Evolutionary conservation across 2,113 vertebrate genomes (phyloP).

Genomic region (Scophthalmus maximus): DNA sequence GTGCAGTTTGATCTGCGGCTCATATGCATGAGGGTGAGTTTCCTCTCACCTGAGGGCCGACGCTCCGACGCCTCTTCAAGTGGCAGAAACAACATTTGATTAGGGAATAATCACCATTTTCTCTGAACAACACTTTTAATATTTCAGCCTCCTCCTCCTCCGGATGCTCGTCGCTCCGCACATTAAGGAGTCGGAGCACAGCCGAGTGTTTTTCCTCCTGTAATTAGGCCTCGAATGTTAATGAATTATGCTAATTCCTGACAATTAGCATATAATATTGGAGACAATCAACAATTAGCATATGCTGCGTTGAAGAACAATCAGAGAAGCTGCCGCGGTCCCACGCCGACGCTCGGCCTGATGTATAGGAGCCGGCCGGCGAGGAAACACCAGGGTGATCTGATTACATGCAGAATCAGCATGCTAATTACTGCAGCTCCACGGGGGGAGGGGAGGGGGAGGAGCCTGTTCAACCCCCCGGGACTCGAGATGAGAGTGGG

Average conservation of each 20-base stretch:
- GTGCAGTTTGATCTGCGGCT: constrained; percentile 43
- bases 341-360: constrained; percentile 71
- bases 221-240: constrained; percentile 86
- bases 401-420: constrained; percentile 71
- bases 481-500: no score
- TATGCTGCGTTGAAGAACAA: constrained; percentile 80
- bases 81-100: constrained; percentile 81
- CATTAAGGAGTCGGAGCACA: constrained; percentile 81
- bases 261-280: constrained; percentile 86
- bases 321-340: constrained; percentile 74
- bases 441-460: not conserved
- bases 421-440: constrained; percentile 69
- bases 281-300: constrained; percentile 85
- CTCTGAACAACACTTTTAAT: constrained; percentile 78
- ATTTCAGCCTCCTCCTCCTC: constrained; percentile 75
- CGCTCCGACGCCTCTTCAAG: constrained; percentile 68
- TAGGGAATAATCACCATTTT: constrained; percentile 75
- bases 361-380: constrained; percentile 63
- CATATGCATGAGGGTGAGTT: constrained; percentile 64
- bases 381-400: constrained; percentile 41
- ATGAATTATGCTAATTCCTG: constrained; percentile 86
- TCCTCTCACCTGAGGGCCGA: constrained; percentile 77
- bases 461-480: no score
- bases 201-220: constrained; percentile 70
- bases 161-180: constrained; percentile 57